Percentiles rank a stretch among this genome's conserved stretches.
Evolutionary conservation across 2,888 invertebrate species (phyloP).

Genomic region (Tetropium fuscum): DNA sequence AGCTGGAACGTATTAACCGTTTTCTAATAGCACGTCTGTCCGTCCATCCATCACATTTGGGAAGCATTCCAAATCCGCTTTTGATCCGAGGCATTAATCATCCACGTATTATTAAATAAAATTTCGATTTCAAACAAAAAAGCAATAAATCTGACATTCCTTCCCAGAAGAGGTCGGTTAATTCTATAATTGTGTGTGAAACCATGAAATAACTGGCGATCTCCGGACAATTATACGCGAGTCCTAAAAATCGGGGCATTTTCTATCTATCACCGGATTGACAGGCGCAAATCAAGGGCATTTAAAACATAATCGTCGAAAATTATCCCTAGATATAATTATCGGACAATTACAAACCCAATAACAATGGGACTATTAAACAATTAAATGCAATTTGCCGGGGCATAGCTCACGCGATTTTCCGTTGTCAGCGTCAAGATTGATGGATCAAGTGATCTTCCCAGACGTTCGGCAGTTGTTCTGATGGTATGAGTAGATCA

Average conservation of each 20-base stretch:
- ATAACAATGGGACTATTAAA: slow-evolving; percentile 62
- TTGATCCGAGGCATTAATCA: slow-evolving; percentile 21
- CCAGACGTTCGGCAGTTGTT: slow-evolving; percentile 41
- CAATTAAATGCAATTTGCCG: slow-evolving; percentile 63
- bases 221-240: slow-evolving; percentile 27
- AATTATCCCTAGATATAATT: slow-evolving; percentile 56
- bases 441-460: slow-evolving; percentile 57
- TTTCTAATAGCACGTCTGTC: no score
- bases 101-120: slow-evolving; percentile 17
- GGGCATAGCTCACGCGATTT: slow-evolving; percentile 62
- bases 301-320: slow-evolving; percentile 56
- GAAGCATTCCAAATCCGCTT: slow-evolving; percentile 2
- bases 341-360: slow-evolving; percentile 53
- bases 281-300: slow-evolving; percentile 61
- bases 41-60: no score
- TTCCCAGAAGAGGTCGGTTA: slow-evolving; percentile 20
- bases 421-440: slow-evolving; percentile 58
- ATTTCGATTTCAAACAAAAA: slow-evolving; percentile 21
- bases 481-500: slow-evolving; percentile 49
- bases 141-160: slow-evolving; percentile 14
- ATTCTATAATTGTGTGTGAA: slow-evolving; percentile 27
- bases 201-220: slow-evolving; percentile 21
- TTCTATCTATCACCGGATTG: slow-evolving; percentile 63
- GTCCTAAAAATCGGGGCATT: slow-evolving; percentile 35
- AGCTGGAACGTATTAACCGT: no score